Conservation (phyloP, 2,113 vertebrate species). For the Diadophis punctatus region DNA sequence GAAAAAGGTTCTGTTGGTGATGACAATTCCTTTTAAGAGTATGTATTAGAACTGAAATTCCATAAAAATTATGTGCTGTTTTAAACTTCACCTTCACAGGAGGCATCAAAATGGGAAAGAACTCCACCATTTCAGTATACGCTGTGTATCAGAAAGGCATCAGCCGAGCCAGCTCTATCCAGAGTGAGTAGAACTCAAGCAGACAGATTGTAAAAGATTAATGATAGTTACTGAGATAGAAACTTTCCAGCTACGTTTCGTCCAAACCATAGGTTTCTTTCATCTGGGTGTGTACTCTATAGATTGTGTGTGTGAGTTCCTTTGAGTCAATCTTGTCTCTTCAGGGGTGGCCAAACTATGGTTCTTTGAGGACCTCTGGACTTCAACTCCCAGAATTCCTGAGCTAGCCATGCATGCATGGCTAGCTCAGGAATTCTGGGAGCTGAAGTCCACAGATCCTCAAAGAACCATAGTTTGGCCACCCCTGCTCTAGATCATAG, state of each 20-base stretch:
- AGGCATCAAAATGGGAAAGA: not conserved
- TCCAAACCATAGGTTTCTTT: not conserved
- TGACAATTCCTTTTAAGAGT: not conserved
- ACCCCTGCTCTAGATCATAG: too few species aligned
- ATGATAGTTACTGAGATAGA: not conserved
- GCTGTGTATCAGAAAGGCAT: conserved; percentile 38
- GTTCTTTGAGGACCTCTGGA: too few species aligned
- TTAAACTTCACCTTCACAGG: not conserved
- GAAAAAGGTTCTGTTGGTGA: not conserved
- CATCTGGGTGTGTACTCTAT: not conserved
- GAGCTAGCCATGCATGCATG: too few species aligned
- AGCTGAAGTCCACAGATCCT: too few species aligned
- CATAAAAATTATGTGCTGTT: rapidly evolving
- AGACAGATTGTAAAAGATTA: rapidly evolving
- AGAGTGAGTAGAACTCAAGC: conserved; percentile 9
- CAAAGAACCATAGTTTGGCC: too few species aligned
- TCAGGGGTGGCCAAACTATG: too few species aligned
- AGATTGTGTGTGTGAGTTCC: not conserved
- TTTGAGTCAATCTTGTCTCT: not conserved
- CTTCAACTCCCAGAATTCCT: too few species aligned
- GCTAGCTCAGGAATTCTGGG: too few species aligned
- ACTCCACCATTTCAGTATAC: not conserved
- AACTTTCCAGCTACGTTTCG: not conserved
- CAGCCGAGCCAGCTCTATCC: not conserved
- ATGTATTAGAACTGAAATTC: rapidly evolving